These are phyloP conservation scores for Lasaia peninsularis DNA, from an alignment of 1,140 invertebrate species.

Conservation along the genomic window DNA sequence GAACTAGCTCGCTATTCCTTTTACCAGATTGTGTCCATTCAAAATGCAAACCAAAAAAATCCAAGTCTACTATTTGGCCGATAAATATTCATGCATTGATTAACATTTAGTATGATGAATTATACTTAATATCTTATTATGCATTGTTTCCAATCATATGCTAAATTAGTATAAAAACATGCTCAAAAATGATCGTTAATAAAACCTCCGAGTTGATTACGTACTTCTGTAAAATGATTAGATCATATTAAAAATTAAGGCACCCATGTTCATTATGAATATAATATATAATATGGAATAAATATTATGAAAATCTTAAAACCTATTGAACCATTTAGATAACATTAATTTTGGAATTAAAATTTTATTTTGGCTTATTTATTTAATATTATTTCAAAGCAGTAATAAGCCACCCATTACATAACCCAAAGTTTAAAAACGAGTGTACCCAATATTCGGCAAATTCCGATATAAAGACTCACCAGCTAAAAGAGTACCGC, in stretches of 20 bases:
- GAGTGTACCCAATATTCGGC: constrained; percentile 44
- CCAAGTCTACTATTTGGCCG: neutral
- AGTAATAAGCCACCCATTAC: constrained; percentile 16
- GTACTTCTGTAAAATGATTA: neutral
- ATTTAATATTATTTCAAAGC: constrained; percentile 10
- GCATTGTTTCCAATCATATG: neutral
- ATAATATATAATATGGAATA: no score
- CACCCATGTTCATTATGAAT: no score
- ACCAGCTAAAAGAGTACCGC: constrained; percentile 56
- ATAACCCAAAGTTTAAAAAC: constrained; percentile 14
- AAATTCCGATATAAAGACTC: constrained; percentile 52
- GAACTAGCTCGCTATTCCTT: no score
- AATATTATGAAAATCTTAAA: neutral
- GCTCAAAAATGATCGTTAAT: neutral
- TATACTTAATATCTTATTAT: neutral
- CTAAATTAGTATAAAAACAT: neutral
- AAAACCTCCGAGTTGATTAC: constrained; percentile 2
- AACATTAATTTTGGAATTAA: no score
- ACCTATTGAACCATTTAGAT: neutral
- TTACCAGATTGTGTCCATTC: no score
- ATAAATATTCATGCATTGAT: neutral
- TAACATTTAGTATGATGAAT: neutral
- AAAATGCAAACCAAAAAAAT: no score
- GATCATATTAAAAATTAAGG: neutral
- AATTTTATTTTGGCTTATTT: neutral